phyloP scores from a whole-genome alignment of 2,888 invertebrate species.

The Hylaea fasciaria region DNA sequence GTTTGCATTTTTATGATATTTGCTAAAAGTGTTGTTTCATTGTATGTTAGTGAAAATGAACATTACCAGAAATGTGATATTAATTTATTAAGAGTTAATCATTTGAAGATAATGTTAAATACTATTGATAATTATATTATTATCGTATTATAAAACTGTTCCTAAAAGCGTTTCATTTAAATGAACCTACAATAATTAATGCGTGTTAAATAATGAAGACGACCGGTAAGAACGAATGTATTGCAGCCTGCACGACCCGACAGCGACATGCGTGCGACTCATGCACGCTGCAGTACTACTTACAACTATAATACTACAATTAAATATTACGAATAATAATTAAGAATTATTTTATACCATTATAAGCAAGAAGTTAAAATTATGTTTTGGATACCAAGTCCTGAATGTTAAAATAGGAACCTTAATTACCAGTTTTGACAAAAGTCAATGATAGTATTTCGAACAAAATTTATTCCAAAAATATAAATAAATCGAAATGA shows the following conservation, averaged over 20 bases:
- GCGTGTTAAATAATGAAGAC: slow-evolving; percentile 15
- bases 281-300: slow-evolving; percentile 29
- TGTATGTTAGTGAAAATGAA: slow-evolving; percentile 70
- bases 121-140: slow-evolving; percentile 39
- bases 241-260: neutral
- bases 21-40: slow-evolving; percentile 63
- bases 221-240: neutral
- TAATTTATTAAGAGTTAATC: slow-evolving; percentile 69
- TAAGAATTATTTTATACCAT: slow-evolving; percentile 6
- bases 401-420: slow-evolving; percentile 65
- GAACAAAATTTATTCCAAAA: slow-evolving; percentile 84
- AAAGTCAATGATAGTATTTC: slow-evolving; percentile 70
- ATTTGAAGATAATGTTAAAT: slow-evolving; percentile 39
- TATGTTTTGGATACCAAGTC: slow-evolving; percentile 29
- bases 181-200: slow-evolving; percentile 27
- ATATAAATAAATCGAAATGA: slow-evolving; percentile 82
- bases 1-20: slow-evolving; percentile 91
- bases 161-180: slow-evolving; percentile 36
- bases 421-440: slow-evolving; percentile 79
- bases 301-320: slow-evolving; percentile 34
- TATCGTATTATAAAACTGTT: slow-evolving; percentile 39
- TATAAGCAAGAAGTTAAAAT: slow-evolving; percentile 8
- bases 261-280: neutral
- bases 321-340: slow-evolving; percentile 24
- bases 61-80: slow-evolving; percentile 80